Evolutionary conservation across 2,888 invertebrate genomes (phyloP).

Genomic region (Drosophila recens): DNA sequence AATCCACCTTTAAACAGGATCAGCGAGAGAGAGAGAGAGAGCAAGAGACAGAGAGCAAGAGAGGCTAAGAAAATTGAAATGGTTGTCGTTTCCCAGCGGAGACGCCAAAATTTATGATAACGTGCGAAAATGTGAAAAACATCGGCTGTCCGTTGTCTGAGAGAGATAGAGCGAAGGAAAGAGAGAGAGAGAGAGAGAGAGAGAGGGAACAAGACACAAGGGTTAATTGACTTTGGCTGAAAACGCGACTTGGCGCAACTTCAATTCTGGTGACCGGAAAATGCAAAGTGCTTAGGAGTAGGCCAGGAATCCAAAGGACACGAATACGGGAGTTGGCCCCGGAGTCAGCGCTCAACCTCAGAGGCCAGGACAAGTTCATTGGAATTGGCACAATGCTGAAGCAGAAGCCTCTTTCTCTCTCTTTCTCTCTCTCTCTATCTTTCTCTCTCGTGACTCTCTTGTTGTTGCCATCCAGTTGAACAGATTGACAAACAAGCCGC

Average conservation of each 20-base stretch:
- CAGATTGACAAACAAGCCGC: constrained; percentile 81
- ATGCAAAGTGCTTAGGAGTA: constrained; percentile 55
- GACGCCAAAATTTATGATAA: constrained; percentile 67
- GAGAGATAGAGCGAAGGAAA: background rate
- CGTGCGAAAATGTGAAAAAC: constrained; percentile 64
- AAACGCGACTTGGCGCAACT: constrained; percentile 61
- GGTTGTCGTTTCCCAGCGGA: constrained; percentile 46
- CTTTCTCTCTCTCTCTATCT: too few species aligned
- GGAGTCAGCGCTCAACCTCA: constrained; percentile 21
- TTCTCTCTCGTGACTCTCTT: too few species aligned
- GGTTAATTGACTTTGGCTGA: constrained; percentile 63
- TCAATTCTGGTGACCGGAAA: constrained; percentile 56
- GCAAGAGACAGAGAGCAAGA: constrained; percentile 6
- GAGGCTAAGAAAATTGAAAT: constrained; percentile 71
- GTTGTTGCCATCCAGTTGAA: constrained; percentile 69
- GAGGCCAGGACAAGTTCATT: constrained; percentile 66
- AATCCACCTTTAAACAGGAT: constrained; percentile 43
- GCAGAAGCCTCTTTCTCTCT: constrained; percentile 21
- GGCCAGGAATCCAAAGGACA: constrained; percentile 16
- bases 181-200: background rate
- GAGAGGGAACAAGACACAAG: constrained; percentile 2
- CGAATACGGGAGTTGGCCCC: constrained; percentile 18
- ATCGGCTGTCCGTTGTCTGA: constrained; percentile 17
- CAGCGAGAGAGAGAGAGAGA: constrained; percentile 32
- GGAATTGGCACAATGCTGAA: constrained; percentile 68